Evolutionary conservation across 2,888 invertebrate genomes (phyloP).

Genomic region (Lobophora halterata): DNA sequence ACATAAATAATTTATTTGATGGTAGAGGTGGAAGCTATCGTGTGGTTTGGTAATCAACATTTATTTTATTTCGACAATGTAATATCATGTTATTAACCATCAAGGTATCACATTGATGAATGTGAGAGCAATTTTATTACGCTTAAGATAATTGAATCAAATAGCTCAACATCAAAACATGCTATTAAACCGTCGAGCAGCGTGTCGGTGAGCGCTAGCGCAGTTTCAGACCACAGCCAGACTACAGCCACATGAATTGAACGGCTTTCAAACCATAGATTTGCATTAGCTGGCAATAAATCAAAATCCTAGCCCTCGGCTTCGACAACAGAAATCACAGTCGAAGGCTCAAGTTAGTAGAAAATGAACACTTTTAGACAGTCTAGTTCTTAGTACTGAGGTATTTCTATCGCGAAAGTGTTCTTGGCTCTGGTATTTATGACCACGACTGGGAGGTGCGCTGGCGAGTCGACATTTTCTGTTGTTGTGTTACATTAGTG

Average conservation of each 20-base stretch:
- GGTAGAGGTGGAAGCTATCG: slow-evolving; percentile 27
- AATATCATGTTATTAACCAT: slow-evolving; percentile 25
- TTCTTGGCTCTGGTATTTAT: slow-evolving; percentile 14
- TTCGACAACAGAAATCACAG: slow-evolving; percentile 23
- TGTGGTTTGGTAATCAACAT: slow-evolving; percentile 20
- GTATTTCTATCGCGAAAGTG: slow-evolving; percentile 18
- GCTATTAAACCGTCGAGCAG: slow-evolving; percentile 45
- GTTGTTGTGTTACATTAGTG: slow-evolving; percentile 58
- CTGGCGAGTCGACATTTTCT: slow-evolving; percentile 54
- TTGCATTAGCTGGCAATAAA: slow-evolving; percentile 69
- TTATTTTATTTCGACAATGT: slow-evolving; percentile 18
- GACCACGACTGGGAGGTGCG: slow-evolving; percentile 27
- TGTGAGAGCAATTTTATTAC: slow-evolving; percentile 47
- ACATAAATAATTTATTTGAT: slow-evolving; percentile 9
- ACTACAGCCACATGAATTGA: slow-evolving; percentile 41
- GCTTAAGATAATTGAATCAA: slow-evolving; percentile 54
- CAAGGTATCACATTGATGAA: slow-evolving; percentile 39
- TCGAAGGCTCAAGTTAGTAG: not conserved
- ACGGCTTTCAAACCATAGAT: slow-evolving; percentile 59
- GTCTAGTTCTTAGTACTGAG: not conserved
- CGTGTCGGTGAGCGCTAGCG: slow-evolving; percentile 28
- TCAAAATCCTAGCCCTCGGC: slow-evolving; percentile 56
- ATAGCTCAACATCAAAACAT: slow-evolving; percentile 45
- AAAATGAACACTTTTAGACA: slow-evolving; percentile 2
- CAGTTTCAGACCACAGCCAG: too few species aligned